phyloP scores from a whole-genome alignment of 1,140 invertebrate species.

The Yoshiicerus persimilis region DNA sequence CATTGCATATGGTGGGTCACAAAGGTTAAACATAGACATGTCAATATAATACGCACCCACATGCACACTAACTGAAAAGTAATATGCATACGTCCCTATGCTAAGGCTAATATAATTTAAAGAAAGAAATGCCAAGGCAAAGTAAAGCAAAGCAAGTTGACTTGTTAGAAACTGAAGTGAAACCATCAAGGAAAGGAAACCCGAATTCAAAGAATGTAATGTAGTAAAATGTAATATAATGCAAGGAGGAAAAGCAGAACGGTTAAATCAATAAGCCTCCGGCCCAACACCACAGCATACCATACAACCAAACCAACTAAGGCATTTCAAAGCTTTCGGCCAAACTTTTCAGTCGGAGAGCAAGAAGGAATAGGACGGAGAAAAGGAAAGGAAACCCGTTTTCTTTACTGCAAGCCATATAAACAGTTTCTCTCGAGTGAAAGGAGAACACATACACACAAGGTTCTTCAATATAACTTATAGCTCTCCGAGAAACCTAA shows the following conservation, averaged over 20 bases:
- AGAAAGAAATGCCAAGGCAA: background rate
- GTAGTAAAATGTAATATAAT: background rate
- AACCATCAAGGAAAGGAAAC: background rate
- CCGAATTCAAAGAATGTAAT: background rate
- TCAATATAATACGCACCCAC: background rate
- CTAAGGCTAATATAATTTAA: background rate
- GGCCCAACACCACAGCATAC: background rate
- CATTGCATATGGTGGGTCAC: background rate
- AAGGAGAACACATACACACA: background rate
- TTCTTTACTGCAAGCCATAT: background rate
- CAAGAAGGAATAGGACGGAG: background rate
- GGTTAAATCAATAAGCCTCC: conserved; percentile 12
- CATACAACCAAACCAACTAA: background rate
- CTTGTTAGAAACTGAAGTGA: background rate
- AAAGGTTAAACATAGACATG: background rate
- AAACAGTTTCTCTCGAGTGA: background rate
- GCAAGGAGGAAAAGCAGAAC: background rate
- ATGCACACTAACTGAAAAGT: background rate
- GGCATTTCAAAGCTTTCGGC: background rate
- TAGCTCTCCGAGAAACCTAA: background rate
- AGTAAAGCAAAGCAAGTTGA: background rate
- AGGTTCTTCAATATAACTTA: too few species aligned
- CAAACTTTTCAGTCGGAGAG: background rate
- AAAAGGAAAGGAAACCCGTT: background rate
- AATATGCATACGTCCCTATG: background rate